phyloP scores from a whole-genome alignment of 2,888 invertebrate species.

The Cerastis rubricosa region DNA sequence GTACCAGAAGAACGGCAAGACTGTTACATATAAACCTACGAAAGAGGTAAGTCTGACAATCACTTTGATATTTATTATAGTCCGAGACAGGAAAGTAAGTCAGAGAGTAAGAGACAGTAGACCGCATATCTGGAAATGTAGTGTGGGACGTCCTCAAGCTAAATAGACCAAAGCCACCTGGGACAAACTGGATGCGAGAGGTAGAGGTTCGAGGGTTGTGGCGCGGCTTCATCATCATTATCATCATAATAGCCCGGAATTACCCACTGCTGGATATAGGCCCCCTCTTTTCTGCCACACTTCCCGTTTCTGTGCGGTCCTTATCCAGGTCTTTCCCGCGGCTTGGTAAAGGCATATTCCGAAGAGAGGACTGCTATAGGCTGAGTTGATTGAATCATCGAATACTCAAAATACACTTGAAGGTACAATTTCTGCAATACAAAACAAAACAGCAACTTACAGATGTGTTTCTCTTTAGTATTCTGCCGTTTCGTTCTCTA shows the following conservation, averaged over 20 bases:
- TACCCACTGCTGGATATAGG: too few relatives aligned
- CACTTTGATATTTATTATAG: neutral
- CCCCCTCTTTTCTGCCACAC: too few relatives aligned
- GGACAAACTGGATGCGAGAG: neutral
- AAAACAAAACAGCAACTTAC: too few relatives aligned
- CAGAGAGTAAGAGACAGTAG: neutral
- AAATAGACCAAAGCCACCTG: neutral
- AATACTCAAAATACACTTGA: neutral
- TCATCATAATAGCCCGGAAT: too few relatives aligned
- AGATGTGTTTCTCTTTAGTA: neutral
- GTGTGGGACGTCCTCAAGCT: neutral
- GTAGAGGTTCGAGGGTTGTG: neutral
- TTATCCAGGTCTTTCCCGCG: too few relatives aligned
- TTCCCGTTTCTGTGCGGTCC: too few relatives aligned
- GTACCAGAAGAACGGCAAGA: conserved; percentile 90
- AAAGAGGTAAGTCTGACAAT: conserved; percentile 85
- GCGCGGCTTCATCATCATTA: too few relatives aligned
- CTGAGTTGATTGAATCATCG: neutral
- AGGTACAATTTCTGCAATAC: neutral
- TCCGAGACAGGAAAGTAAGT: neutral
- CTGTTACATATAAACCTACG: conserved; percentile 89
- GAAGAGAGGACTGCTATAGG: neutral
- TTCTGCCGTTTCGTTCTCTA: neutral
- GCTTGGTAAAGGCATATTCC: neutral
- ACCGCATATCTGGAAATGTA: neutral